phyloP scores from a whole-genome alignment of 2,888 invertebrate species.

The Meghimatium bilineatum region DNA sequence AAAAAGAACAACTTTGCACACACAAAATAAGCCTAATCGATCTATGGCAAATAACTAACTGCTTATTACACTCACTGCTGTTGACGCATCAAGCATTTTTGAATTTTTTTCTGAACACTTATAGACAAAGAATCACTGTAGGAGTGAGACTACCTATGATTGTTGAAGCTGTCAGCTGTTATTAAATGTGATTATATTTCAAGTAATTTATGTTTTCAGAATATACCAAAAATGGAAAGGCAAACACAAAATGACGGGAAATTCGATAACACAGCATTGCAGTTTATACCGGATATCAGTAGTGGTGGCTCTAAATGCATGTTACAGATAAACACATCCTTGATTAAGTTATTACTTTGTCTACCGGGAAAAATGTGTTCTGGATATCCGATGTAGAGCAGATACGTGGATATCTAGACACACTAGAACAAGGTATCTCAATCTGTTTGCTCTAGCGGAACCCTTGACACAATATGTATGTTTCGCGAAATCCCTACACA shows the following conservation, averaged over 20 bases:
- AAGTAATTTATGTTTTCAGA: not conserved
- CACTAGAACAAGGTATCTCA: no score
- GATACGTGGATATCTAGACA: no score
- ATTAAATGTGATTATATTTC: not conserved
- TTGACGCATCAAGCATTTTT: not conserved
- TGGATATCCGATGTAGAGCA: no score
- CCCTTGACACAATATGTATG: no score
- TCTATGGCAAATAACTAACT: not conserved
- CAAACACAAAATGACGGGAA: not conserved
- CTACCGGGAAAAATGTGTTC: no score
- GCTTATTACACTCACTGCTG: not conserved
- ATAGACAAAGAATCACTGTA: not conserved
- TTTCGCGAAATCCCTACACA: no score
- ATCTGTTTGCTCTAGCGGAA: no score
- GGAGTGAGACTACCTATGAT: not conserved
- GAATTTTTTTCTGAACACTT: not conserved
- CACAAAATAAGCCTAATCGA: not conserved
- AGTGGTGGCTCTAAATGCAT: no score
- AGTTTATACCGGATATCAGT: no score
- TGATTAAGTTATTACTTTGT: no score
- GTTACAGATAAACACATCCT: no score
- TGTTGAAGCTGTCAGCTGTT: not conserved
- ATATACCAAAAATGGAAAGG: not conserved
- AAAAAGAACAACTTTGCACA: not conserved
- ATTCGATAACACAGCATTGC: no score